Base-by-base conservation (phyloP, 92 coral and sea anemone species). In the Bergia puertoricense region DNA sequence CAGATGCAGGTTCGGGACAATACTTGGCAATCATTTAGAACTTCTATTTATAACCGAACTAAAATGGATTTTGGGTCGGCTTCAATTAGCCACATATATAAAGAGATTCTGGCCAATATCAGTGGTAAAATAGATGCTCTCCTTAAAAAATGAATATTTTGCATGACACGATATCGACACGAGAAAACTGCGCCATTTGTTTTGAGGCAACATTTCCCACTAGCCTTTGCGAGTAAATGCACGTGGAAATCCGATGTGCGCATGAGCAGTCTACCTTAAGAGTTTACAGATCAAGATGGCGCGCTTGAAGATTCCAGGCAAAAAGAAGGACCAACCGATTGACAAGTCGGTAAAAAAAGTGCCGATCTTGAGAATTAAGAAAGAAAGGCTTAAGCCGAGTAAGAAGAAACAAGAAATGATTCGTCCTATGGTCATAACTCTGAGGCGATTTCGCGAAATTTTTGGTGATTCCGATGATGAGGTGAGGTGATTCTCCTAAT, bases 381-480 rank as follows among this genome's bases (percentile, higher is more conserved):
- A 87, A 79, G 90, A 65, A 48, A 87, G 74, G 54, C 82, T 82
- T 65, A 56, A 86, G 41, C 82, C 74, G 65, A 72, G 76, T 41
- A 88, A 76, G 76, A 66, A 91, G 74, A 85, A 80, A 37, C 73
- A 86, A 41, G 86, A 85, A 86, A 75, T 76, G 30, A 91, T 86
- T 65, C 86, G 80, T 59, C 98, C 98, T 57, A 90, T 92, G 86
- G 93, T 89, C 51, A 95, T 96, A 54, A 89, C 98, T 22, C 91
- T 89, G 40, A 96, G 95, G 67, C 89, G 91, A 91, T 96, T 91
- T 78, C 93, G 96, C 76, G 95, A 96, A 92, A 96, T 96, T 86
- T 96, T 96, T 93, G 99, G 99, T 85, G 95, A 91, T 92, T 96
- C 99, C 71, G 99, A 96, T 85, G 98, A 96, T 85, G 99, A 96